These are phyloP conservation scores for Chionodraco myersi DNA, from an alignment of 2,113 vertebrate species.

Conservation along the genomic window DNA sequence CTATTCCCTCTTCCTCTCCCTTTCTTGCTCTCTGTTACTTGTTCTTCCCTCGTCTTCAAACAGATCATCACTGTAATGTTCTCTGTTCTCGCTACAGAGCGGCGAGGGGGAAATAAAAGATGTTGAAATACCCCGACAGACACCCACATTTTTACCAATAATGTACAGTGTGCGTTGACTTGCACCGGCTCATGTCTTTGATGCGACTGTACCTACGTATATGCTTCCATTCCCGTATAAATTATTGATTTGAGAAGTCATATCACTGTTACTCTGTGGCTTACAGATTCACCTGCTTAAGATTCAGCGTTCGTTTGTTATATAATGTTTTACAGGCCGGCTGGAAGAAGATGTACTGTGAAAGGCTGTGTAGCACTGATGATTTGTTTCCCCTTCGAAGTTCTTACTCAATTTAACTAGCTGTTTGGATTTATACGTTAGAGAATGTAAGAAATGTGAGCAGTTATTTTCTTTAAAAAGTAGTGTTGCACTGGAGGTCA, in stretches of 20 bases:
- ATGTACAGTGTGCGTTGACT: constrained; percentile 41
- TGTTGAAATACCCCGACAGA: constrained; percentile 64
- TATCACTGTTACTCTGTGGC: constrained; percentile 34
- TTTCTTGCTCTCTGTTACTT: constrained; percentile 60
- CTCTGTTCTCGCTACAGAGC: constrained; percentile 49
- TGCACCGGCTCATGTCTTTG: constrained; percentile 54
- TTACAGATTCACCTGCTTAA: constrained; percentile 62
- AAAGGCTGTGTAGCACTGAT: constrained; percentile 25
- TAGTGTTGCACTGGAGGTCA: constrained; percentile 26
- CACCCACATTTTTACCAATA: constrained; percentile 74
- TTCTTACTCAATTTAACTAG: constrained; percentile 46
- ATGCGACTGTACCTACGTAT: constrained; percentile 40
- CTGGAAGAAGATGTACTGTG: constrained; percentile 50
- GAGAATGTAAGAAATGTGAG: constrained; percentile 17
- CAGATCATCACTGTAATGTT: constrained; percentile 61
- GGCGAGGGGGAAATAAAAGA: constrained; percentile 46
- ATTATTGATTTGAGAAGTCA: constrained; percentile 69
- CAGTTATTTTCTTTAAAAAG: constrained; percentile 23
- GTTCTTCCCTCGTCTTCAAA: constrained; percentile 72
- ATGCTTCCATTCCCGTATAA: constrained; percentile 50
- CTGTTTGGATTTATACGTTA: constrained; percentile 39
- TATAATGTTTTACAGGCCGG: constrained; percentile 54
- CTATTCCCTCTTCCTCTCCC: constrained; percentile 70
- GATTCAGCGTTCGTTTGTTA: constrained; percentile 62
- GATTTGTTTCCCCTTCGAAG: constrained; percentile 20